phyloP scores from a whole-genome alignment of 2,113 vertebrate genomes.

The Catharus bicknelli region DNA sequence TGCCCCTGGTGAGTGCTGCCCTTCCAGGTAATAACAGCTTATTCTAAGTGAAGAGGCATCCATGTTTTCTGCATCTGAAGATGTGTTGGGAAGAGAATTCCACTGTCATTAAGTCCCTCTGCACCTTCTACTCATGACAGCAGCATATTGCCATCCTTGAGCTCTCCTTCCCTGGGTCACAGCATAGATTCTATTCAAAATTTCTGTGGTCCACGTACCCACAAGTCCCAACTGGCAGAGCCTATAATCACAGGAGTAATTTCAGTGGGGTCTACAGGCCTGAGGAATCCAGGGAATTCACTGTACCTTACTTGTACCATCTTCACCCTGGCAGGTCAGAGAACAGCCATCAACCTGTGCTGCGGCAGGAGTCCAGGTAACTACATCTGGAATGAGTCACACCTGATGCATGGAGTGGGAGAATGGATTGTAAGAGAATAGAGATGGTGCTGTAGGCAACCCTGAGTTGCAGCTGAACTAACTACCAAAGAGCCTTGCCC shows the following conservation, averaged over 20 bases:
- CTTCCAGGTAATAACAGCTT: not conserved
- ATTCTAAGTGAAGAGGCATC: not conserved
- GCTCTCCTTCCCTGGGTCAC: not conserved
- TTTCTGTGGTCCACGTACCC: not conserved
- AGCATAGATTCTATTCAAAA: not conserved
- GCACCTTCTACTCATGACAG: not conserved
- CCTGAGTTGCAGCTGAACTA: too few relatives aligned
- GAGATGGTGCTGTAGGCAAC: too few relatives aligned
- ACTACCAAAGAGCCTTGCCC: too few relatives aligned
- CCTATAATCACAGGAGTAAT: not conserved
- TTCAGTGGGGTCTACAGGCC: not conserved
- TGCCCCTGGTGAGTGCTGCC: not conserved
- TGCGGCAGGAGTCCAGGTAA: conserved; percentile 83
- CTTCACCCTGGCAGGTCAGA: conserved; percentile 77
- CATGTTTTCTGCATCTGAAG: not conserved
- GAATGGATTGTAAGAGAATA: too few relatives aligned
- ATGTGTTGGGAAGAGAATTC: not conserved
- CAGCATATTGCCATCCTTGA: not conserved
- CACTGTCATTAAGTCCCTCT: not conserved
- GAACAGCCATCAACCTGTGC: conserved; percentile 84
- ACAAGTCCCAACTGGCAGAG: not conserved
- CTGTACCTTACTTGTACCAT: conserved; percentile 78
- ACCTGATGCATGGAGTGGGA: conserved; percentile 64
- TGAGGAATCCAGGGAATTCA: not conserved
- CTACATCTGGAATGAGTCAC: conserved; percentile 67